These are phyloP conservation scores for Diarsia brunnea DNA, from an alignment of 2,888 invertebrate genomes.

Conservation along the genomic window DNA sequence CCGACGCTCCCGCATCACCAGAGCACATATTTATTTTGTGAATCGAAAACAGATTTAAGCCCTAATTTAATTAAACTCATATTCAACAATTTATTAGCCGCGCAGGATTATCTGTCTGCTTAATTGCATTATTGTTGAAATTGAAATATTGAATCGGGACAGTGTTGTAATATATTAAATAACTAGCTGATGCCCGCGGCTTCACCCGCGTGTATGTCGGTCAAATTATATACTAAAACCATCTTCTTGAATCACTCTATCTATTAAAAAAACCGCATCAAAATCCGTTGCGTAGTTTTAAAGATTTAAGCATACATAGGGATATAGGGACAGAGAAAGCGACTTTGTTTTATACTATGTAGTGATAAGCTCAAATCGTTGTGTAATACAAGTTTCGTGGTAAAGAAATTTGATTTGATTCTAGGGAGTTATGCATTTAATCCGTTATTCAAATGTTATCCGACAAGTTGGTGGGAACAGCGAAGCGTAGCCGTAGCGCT, in stretches of 20 bases:
- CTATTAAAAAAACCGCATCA: no score
- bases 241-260: no score
- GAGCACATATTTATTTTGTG: slow-evolving; percentile 40
- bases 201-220: no score
- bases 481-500: slow-evolving; percentile 61
- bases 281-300: no score
- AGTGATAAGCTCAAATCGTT: slow-evolving; percentile 11
- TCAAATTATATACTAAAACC: no score
- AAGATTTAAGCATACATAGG: no score
- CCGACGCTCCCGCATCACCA: slow-evolving; percentile 12
- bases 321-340: no score
- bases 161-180: slow-evolving; percentile 9
- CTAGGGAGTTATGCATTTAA: slow-evolving; percentile 31
- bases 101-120: slow-evolving; percentile 40
- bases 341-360: no score
- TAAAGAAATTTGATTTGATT: slow-evolving; percentile 26
- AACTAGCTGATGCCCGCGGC: no score
- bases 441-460: slow-evolving; percentile 41
- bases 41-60: slow-evolving; percentile 47
- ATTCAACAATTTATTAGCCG: slow-evolving; percentile 45
- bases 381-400: not conserved
- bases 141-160: slow-evolving; percentile 35
- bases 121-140: slow-evolving; percentile 38
- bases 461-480: slow-evolving; percentile 34
- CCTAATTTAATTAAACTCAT: slow-evolving; percentile 42